Evolutionary conservation across 2,113 vertebrate species (phyloP).

Genomic region (Anas platyrhynchos): DNA sequence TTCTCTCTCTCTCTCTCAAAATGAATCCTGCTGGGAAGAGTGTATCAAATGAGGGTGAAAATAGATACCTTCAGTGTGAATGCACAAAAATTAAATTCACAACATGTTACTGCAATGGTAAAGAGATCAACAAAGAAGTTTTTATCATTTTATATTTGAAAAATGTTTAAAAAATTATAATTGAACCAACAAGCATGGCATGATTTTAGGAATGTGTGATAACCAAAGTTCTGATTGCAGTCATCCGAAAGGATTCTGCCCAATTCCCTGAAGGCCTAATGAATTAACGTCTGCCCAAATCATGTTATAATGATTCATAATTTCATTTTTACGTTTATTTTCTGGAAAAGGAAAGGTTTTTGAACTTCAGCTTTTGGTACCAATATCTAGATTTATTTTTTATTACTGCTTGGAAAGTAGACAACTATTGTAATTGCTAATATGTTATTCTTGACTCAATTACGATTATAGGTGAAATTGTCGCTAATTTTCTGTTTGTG

Average conservation of each 20-base stretch:
- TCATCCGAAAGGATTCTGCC: not conserved
- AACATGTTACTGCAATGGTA: not conserved
- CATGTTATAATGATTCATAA: slow-evolving; percentile 16
- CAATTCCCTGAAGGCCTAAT: slow-evolving; percentile 35
- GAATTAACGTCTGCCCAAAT: slow-evolving; percentile 30
- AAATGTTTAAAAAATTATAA: not conserved
- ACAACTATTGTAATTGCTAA: not conserved
- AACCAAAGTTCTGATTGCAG: slow-evolving; percentile 11
- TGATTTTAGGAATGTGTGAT: slow-evolving; percentile 26
- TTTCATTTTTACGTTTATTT: not conserved
- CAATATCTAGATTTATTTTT: not conserved
- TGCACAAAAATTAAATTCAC: not conserved
- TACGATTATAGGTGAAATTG: not conserved
- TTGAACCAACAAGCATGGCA: slow-evolving; percentile 2
- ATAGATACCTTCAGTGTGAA: not conserved
- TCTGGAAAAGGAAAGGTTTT: not conserved
- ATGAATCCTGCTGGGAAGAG: not conserved
- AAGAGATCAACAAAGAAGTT: slow-evolving; percentile 28
- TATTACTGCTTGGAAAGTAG: not conserved
- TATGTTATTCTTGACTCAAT: not conserved
- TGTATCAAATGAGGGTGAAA: slow-evolving; percentile 33
- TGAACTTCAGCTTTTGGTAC: not conserved
- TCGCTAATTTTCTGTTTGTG: not conserved
- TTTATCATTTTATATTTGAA: slow-evolving; percentile 38
- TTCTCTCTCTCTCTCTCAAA: not conserved